Conservation (phyloP, 1,140 invertebrate species). For the Galleria mellonella region DNA sequence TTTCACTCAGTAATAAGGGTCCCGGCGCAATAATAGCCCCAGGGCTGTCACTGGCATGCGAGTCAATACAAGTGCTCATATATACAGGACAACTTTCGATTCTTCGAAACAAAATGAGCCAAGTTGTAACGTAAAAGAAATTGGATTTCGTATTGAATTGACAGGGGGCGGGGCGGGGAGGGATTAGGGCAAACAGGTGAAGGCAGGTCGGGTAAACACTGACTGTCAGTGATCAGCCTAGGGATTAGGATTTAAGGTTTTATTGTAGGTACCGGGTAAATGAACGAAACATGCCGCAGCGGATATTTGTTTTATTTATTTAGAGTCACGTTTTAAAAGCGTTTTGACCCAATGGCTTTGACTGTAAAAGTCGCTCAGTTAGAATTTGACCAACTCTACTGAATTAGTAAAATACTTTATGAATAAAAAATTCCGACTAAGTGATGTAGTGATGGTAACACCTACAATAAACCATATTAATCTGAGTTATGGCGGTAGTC, state of each 20-base stretch:
- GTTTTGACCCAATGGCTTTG: too few species aligned
- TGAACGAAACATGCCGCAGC: not conserved
- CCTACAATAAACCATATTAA: too few species aligned
- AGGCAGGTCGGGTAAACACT: conserved; percentile 33
- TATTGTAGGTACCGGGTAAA: conserved; percentile 13
- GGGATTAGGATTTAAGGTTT: conserved; percentile 15
- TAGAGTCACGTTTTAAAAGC: too few species aligned
- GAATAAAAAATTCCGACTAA: too few species aligned
- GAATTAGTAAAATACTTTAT: too few species aligned
- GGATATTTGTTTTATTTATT: too few species aligned
- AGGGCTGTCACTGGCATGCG: conserved; percentile 32
- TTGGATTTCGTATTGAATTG: conserved; percentile 58
- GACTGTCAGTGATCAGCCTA: conserved; percentile 34
- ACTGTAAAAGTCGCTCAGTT: too few species aligned
- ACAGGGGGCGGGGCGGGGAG: conserved; percentile 3
- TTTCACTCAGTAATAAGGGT: conserved; percentile 34
- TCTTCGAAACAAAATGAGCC: conserved; percentile 14
- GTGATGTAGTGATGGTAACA: too few species aligned
- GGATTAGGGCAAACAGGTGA: conserved; percentile 19
- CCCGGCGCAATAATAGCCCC: conserved; percentile 26
- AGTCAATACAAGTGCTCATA: conserved; percentile 41
- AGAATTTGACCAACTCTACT: too few species aligned
- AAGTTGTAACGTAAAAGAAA: conserved; percentile 44
- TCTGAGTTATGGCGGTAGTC: too few species aligned
- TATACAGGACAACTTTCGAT: conserved; percentile 25